Percentiles rank a stretch among this genome's conserved stretches.
Evolutionary conservation across 2,888 invertebrate species (phyloP).

Genomic region (Cheilosia scutellata): DNA sequence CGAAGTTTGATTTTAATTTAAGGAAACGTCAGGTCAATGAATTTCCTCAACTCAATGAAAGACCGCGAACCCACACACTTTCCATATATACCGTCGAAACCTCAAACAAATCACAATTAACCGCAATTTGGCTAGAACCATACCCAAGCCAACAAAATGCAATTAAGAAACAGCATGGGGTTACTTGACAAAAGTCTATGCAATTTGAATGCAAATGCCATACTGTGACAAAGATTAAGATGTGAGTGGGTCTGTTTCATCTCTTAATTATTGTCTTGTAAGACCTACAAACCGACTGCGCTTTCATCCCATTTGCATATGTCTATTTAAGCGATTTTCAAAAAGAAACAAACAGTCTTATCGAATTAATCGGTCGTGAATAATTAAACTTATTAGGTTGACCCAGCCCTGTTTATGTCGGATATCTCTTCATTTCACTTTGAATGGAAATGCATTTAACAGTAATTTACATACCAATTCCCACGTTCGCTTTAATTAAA

Average conservation of each 20-base stretch:
- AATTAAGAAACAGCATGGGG: constrained; percentile 29
- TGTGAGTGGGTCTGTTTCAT: constrained; percentile 7
- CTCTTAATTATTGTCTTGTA: neutral
- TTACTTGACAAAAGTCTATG: neutral
- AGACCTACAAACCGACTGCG: neutral
- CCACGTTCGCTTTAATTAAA: constrained; percentile 51
- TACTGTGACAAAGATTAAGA: constrained; percentile 5
- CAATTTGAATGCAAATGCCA: neutral
- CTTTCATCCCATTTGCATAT: constrained; percentile 37
- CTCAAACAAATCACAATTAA: neutral
- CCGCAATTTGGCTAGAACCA: neutral
- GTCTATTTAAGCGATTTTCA: constrained; percentile 4
- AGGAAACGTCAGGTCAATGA: no score
- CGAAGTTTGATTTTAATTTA: no score
- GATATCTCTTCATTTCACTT: constrained; percentile 47
- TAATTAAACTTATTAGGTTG: constrained; percentile 43
- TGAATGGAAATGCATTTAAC: constrained; percentile 28
- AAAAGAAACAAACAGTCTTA: constrained; percentile 40
- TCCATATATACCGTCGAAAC: neutral
- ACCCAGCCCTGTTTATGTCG: neutral
- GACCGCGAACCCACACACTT: neutral
- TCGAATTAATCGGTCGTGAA: constrained; percentile 58
- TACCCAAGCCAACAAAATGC: neutral
- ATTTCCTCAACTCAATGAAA: neutral
- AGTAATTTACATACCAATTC: constrained; percentile 56